Percentiles rank a stretch among this genome's conserved stretches.
Conservation (phyloP, 2,797 vertebrate genomes). For the Ctenopoma multispine region DNA sequence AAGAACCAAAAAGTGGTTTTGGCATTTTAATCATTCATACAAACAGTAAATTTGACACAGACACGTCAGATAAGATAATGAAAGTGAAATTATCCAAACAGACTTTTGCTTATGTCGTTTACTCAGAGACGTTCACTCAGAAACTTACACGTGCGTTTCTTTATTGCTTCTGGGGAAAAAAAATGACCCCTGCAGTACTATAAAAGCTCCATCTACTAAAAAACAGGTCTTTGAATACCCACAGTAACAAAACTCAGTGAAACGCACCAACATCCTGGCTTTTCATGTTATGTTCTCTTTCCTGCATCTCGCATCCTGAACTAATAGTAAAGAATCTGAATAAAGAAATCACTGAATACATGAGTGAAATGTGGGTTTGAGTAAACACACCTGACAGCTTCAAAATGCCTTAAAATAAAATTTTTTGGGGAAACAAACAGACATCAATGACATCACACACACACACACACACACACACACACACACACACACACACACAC, state of each 20-base stretch:
- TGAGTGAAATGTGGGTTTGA: constrained; percentile 23
- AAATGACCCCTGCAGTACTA: no score
- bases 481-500: no score
- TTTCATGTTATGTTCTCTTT: neutral
- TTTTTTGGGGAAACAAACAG: constrained; percentile 17
- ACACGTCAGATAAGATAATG: neutral
- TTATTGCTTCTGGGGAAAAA: neutral
- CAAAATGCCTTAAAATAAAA: constrained; percentile 45
- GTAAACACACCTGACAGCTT: constrained; percentile 33
- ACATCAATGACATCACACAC: constrained; percentile 38
- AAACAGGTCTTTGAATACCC: neutral
- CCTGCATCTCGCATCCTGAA: neutral
- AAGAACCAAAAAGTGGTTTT: no score
- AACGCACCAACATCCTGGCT: neutral
- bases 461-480: no score
- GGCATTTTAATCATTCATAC: neutral
- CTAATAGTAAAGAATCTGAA: constrained; percentile 14
- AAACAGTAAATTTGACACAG: neutral
- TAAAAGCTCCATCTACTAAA: neutral
- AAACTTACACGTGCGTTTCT: neutral
- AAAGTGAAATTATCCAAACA: no score
- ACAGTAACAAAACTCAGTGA: neutral
- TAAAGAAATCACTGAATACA: constrained; percentile 9
- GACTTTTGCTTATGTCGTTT: neutral
- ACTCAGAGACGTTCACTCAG: neutral